Evolutionary conservation across 2,888 invertebrate species (phyloP), one percentile per base, ranked within the genome.

Genomic region (Epiperipatus broadwayi): DNA sequence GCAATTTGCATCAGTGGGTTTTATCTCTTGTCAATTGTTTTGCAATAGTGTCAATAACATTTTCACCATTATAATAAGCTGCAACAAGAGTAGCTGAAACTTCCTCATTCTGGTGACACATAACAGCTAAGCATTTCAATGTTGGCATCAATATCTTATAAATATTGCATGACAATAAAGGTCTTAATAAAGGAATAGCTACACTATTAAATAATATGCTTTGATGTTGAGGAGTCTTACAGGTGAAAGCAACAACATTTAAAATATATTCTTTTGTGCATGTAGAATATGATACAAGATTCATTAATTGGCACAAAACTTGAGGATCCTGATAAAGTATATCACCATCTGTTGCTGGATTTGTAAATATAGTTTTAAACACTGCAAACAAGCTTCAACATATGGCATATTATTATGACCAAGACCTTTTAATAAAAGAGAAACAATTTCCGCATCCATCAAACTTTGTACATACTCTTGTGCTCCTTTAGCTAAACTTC

Each of bases 401-500:
- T 83, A 61, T 51, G 59, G 49, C 41, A 50, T 41, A n/a, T n/a
- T n/a, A n/a, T n/a, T n/a, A n/a, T n/a, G n/a, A n/a, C n/a, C n/a
- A n/a, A n/a, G n/a, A n/a, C n/a, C n/a, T 53, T 73, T 73, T 28
- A 87, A 68, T 29, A 87, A 61, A 5, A 76, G 67, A 37, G 73
- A 69, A 4, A 81, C 73, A 33, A 77, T 70, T 10, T 78, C 79
- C 43, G 75, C 72, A 46, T 78, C 77, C 18, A 84, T 71, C 37
- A 89, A 61, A 12, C 75, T 67, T 49, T 71, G 67, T 22, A 85
- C 73, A 59, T 85, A 80, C 31, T 77, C 74, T 43, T 73, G 68
- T 10, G 79, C 78, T 43, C 87, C 87, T 65, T 84, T 85, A 14
- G 85, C 83, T 42, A 89, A 59, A 39, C 85, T 87, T 32, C 84